Evolutionary conservation across 2,888 invertebrate species (phyloP).

Genomic region (Pammene aurita): DNA sequence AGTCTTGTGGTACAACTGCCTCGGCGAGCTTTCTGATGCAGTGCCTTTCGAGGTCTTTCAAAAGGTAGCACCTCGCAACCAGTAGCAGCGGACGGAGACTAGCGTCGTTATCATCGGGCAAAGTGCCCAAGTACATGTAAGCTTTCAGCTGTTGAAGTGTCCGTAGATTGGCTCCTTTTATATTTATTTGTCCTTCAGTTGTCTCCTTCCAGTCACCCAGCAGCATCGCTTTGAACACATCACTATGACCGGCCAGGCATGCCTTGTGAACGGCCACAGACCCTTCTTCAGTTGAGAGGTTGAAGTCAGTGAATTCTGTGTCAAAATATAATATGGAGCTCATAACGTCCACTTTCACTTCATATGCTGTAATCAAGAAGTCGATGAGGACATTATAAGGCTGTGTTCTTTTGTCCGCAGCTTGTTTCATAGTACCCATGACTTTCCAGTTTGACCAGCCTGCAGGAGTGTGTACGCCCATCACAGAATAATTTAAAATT

Average conservation of each 20-base stretch:
- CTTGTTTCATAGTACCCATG: too few relatives aligned
- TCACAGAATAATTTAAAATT: too few relatives aligned
- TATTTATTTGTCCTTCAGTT: neutral
- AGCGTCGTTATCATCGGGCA: neutral
- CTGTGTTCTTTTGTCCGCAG: too few relatives aligned
- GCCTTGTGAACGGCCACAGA: neutral
- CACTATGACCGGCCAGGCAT: neutral
- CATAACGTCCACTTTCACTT: too few relatives aligned
- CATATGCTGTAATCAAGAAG: too few relatives aligned
- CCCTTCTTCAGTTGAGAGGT: neutral
- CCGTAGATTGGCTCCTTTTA: neutral
- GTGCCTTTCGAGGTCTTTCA: constrained; percentile 3
- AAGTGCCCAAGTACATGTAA: neutral
- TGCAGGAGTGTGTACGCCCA: too few relatives aligned
- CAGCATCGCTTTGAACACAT: neutral
- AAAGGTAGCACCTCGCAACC: neutral
- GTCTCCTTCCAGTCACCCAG: neutral
- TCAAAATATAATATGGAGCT: neutral
- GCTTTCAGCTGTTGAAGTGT: constrained; percentile 2
- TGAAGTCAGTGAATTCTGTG: constrained; percentile 1
- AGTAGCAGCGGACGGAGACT: neutral
- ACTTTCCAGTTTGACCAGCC: too few relatives aligned
- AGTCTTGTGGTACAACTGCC: neutral
- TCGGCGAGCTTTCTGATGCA: neutral
- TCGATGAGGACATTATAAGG: too few relatives aligned